Conservation (phyloP, 37 sponge, comb jelly and placozoan species). For the Mnemiopsis leidyi region DNA sequence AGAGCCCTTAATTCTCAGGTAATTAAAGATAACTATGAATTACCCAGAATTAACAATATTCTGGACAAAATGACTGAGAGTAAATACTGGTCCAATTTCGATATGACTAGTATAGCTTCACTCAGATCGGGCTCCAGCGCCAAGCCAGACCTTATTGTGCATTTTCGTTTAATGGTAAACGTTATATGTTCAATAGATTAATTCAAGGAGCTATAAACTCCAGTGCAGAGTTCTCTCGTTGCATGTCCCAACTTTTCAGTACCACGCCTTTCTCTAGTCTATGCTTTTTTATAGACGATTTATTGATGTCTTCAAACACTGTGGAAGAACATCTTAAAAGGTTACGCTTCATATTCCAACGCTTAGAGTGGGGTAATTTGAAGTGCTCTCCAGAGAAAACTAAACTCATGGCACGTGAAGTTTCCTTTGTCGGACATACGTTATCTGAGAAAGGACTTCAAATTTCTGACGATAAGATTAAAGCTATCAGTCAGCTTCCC, state of each 20-base stretch:
- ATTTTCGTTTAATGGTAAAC: background rate
- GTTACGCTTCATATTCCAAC: conserved; percentile 9
- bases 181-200: background rate
- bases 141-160: background rate
- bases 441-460: background rate
- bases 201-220: conserved; percentile 3
- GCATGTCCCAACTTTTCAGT: background rate
- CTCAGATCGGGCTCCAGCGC: conserved; percentile 3
- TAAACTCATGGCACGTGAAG: background rate
- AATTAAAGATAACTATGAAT: conserved; percentile 17
- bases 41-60: conserved; percentile 6
- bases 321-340: conserved; percentile 32
- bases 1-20: conserved; percentile 6
- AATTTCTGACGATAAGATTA: background rate
- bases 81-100: conserved; percentile 9
- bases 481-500: conserved; percentile 28
- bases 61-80: conserved; percentile 58
- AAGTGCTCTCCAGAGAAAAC: conserved; percentile 10
- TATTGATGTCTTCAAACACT: background rate
- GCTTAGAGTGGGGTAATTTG: conserved; percentile 37
- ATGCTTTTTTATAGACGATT: conserved; percentile 21
- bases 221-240: background rate
- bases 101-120: conserved; percentile 27
- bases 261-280: background rate
- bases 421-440: background rate